These are phyloP conservation scores for Iphiclides podalirius DNA, from an alignment of 2,888 invertebrate genomes.

Conservation along the genomic window DNA sequence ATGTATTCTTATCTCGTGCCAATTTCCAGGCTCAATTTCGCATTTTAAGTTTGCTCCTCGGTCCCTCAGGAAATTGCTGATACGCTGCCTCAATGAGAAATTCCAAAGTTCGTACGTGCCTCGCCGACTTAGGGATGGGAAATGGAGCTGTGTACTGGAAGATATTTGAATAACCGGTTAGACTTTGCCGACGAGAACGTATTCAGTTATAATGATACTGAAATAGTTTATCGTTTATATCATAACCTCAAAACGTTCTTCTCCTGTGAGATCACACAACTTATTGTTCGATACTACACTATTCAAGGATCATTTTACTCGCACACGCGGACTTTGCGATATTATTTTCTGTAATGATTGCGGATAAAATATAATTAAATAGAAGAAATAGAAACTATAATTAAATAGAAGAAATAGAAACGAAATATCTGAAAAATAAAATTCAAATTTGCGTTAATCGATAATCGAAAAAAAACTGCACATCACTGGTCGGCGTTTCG, in stretches of 20 bases:
- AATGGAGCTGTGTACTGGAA: neutral
- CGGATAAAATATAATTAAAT: too few relatives aligned
- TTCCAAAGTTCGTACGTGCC: slow-evolving; percentile 16
- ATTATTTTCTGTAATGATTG: too few relatives aligned
- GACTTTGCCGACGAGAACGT: neutral
- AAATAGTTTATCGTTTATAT: too few relatives aligned
- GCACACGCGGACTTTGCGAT: too few relatives aligned
- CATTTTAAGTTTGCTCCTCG: slow-evolving; percentile 4
- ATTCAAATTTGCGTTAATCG: slow-evolving; percentile 1
- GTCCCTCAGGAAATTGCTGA: slow-evolving; percentile 3
- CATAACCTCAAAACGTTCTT: too few relatives aligned
- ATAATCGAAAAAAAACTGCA: neutral
- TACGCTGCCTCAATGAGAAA: slow-evolving; percentile 14
- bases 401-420: too few relatives aligned
- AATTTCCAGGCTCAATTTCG: slow-evolving; percentile 2
- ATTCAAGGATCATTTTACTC: too few relatives aligned
- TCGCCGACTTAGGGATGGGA: neutral
- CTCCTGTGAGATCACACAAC: too few relatives aligned
- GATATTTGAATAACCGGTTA: slow-evolving; percentile 2
- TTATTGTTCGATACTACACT: too few relatives aligned
- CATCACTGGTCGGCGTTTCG: neutral
- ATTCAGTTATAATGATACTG: too few relatives aligned
- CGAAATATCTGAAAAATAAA: too few relatives aligned
- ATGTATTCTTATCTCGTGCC: neutral
- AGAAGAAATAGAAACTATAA: too few relatives aligned